A percentile compares a stretch with the other conserved stretches of the same genome.
Evolutionary conservation across 53 echinoderm and acorn worm genomes (phyloP).

Genomic region (Paelopatides confundens): DNA sequence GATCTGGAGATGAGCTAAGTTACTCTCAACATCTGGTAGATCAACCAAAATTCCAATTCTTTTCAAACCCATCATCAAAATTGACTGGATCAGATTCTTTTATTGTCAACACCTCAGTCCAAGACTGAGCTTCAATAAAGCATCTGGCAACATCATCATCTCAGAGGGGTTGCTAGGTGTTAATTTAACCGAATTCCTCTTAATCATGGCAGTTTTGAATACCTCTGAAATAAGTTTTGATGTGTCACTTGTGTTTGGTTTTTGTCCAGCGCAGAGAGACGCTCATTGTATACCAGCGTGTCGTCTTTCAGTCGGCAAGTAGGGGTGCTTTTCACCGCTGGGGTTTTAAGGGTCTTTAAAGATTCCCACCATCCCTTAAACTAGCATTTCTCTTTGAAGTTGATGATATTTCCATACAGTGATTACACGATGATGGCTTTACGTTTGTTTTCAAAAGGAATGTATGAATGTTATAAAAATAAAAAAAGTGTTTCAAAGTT

Average conservation of each 20-base stretch:
- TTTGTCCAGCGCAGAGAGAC: slow-evolving; percentile 12
- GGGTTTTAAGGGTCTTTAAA: neutral
- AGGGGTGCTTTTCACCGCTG: neutral
- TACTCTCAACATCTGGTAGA: neutral
- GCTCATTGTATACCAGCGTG: slow-evolving; percentile 23
- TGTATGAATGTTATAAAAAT: too few species aligned
- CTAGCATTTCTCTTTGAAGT: neutral
- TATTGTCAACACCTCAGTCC: slow-evolving; percentile 1
- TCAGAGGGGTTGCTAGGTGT: neutral
- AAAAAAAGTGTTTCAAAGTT: too few species aligned
- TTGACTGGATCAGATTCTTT: neutral
- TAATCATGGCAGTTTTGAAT: slow-evolving; percentile 20
- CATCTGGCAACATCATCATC: slow-evolving; percentile 28
- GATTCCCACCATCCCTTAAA: neutral
- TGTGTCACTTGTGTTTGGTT: neutral
- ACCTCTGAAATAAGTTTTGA: slow-evolving; percentile 34
- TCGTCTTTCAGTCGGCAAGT: slow-evolving; percentile 5
- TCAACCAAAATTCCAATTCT: neutral
- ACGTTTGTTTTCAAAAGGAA: too few species aligned
- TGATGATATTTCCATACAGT: neutral
- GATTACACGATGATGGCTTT: too few species aligned
- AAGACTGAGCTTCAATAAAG: neutral
- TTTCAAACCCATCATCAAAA: neutral
- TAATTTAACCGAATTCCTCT: neutral
- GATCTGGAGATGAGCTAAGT: neutral